phyloP scores from a whole-genome alignment of 2,797 vertebrate genomes.

The Euphonia xanthogaster region DNA sequence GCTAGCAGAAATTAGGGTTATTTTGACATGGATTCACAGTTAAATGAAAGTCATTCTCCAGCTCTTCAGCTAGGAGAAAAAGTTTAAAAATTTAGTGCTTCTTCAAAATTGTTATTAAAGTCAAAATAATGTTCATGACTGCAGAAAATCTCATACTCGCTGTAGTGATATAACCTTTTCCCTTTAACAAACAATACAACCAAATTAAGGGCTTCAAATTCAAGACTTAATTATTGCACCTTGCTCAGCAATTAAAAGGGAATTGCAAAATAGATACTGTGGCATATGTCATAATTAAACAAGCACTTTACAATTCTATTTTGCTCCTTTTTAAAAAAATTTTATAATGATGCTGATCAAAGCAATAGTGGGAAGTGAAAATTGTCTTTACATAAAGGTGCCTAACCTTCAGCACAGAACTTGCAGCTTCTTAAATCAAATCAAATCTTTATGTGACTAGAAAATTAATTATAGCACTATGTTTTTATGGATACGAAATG shows the following conservation, averaged over 20 bases:
- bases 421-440: constrained; percentile 26
- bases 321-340: background rate
- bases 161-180: background rate
- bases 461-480: constrained; percentile 29
- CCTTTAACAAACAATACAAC: constrained; percentile 9
- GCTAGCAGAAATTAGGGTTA: background rate
- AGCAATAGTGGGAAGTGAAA: constrained; percentile 18
- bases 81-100: background rate
- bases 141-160: background rate
- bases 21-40: background rate
- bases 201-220: constrained; percentile 4
- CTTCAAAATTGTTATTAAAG: background rate
- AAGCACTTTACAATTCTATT: constrained; percentile 5
- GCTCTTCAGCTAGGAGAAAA: background rate
- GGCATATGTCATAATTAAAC: constrained; percentile 8
- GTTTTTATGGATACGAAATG: constrained; percentile 8
- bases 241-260: constrained; percentile 32
- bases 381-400: constrained; percentile 23
- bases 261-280: background rate
- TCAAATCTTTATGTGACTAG: background rate
- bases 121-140: background rate
- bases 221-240: constrained; percentile 34
- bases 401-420: constrained; percentile 30
- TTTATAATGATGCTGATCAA: background rate
- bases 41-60: background rate